Base-by-base conservation (phyloP, 2,797 vertebrate species). In the Phrynocephalus guinanensis region DNA sequence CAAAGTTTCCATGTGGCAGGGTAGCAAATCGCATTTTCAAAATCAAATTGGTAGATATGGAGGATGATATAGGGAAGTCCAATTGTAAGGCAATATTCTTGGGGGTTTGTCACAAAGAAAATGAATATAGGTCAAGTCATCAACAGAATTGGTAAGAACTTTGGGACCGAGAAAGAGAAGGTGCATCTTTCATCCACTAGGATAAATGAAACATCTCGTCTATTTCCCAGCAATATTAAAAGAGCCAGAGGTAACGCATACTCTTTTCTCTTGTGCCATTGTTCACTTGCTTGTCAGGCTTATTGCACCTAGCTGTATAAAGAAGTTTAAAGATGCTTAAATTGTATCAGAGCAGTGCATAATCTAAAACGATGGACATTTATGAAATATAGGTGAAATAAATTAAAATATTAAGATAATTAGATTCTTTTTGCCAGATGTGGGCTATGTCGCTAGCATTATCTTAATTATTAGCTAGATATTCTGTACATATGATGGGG, bases 141-240 rank as follows among this genome's bases (percentile, higher is more conserved):
- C 75, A 78, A 24, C 6, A 78, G n/a, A 70, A 68, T 5, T 50
- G 67, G 78, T 66, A 11, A 68, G n/a, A 70, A 50, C 5, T 68
- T 66, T 33, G 78, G 44, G 18, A 44, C 24, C 52, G 63, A 50
- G 44, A 50, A 18, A 85, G 26, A 33, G 75, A 52, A 84, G 82
- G 33, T 30, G 33, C 30, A 38, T 30, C 18, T 85, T 78, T 85
- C 75, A 68, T 28, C 60, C 20, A 20, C 67, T 44, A 68, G 9
- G 22, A 85, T 78, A 85, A 85, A 85, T 78, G 75, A 85, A 68
- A 85, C 66, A 85, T 67, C 38, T 78, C 78, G 38, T 68, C 84
- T 48, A 70, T 82, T 82, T 82, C n/a, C 30, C 28, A 67, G 20
- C 30, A 66, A 52, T 38, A 50, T 85, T 68, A 77, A 78, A 85